Base-by-base conservation (phyloP, 2,888 invertebrate species). In the Papilio demoleus region DNA sequence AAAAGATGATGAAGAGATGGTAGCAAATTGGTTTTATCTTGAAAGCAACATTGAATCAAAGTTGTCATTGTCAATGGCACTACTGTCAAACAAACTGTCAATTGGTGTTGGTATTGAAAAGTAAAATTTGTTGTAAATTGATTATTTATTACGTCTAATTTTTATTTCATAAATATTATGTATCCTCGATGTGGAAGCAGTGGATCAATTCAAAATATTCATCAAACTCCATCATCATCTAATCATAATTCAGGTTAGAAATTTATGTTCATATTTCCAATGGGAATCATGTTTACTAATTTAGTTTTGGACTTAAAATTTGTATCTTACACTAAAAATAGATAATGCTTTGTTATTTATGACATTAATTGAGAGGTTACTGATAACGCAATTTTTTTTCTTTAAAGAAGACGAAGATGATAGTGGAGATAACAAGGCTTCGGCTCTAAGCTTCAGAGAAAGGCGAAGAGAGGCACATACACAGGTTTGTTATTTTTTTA, bases 391-490 rank as follows among this genome's bases (percentile, higher is more conserved):
- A 27, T 19, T 38, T 19, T 38, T 70, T 58, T 27, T 50, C 65
- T 69, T 80, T 86, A 12, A 77, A 94, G 94, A 94, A 76, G 94
- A 94, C 78, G 94, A 94, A 85, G 94, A 94, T 80, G 94, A 94
- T 72, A 94, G 94, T 75, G 94, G 94, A 56, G 94, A 94, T 77
- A 93, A 93, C 75, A 93, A 91, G 77, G 88, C 92, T 27, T 92
- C 93, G 71, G 89, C 97, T 2, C 88, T 97, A 70, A 97, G 96
- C 81, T 99, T 98, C 86, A 99, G 98, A 85, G 98, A 99, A 81
- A 93, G 99, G 42, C 94, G 99, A 66, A 93, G 99, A 72, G 98
- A 99, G 86, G 99, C 99, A 5, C 99, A 99, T 83, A 99, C 99
- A 0, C 94, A 93, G 87, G 93, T 93, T 34, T 2, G 68, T 53